phyloP scores from a whole-genome alignment of 2,113 vertebrate species.

The Macroglossus sobrinus region DNA sequence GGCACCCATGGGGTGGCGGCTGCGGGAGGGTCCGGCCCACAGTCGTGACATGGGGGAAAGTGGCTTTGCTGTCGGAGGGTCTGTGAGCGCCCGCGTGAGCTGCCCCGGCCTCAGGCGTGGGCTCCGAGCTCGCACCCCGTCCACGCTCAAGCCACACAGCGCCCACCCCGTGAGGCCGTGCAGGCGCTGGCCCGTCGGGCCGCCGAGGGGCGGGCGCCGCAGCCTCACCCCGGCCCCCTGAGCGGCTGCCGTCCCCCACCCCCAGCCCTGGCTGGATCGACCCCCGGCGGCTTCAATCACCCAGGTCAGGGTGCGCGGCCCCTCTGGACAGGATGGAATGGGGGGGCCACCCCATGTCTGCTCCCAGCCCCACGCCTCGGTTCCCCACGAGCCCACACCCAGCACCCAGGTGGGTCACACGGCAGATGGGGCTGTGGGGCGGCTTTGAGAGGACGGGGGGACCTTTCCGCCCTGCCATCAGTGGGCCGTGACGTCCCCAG shows the following conservation, averaged over 20 bases:
- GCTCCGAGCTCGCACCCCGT: neutral
- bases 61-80: neutral
- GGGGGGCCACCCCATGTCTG: neutral
- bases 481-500: neutral
- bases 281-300: accelerated
- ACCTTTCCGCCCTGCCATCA: neutral
- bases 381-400: neutral
- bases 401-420: neutral
- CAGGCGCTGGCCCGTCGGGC: too few species aligned
- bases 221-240: neutral
- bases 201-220: too few species aligned
- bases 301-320: accelerated
- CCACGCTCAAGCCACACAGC: too few species aligned
- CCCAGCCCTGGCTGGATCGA: accelerated
- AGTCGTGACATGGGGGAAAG: neutral
- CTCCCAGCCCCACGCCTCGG: neutral
- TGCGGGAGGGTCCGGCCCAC: too few species aligned
- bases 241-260: accelerated
- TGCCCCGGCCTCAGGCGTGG: accelerated
- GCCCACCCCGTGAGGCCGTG: neutral
- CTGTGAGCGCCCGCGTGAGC: accelerated
- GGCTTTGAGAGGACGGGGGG: neutral
- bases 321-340: accelerated
- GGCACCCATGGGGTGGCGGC: too few species aligned
- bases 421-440: neutral